Base-by-base conservation (phyloP, 2,888 invertebrate species). In the Cybosia mesomella region DNA sequence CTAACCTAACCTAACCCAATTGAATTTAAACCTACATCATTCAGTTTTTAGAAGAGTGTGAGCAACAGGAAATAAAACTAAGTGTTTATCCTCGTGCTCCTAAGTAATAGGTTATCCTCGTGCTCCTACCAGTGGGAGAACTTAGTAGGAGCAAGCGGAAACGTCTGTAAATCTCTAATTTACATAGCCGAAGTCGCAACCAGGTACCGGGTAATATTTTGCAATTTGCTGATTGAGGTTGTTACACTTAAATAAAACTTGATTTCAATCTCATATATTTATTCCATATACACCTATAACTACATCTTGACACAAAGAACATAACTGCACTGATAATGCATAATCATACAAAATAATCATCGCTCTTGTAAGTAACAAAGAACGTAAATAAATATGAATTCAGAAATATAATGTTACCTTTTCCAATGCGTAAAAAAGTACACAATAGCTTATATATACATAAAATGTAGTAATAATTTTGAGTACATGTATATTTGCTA, bases 201-300 rank as follows among this genome's bases (percentile, higher is more conserved):
- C 53, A 53, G 1, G 11, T 21, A n/a, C 1, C 21, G 21, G 53
- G 11, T 10, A n/a, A 39, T 15, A 39, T 2, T 7, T n/a, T n/a
- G 32, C 11, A 34, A 28, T 2, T 15, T 15, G 22, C 15, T 13
- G 39, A 18, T 22, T 39, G 13, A 34, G 22, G 21, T 24, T 18
- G n/a, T 28, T 22, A n/a, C 4, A 34, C 3, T 54, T 70, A 82
- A 75, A 68, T 71, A 76, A 80, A 80, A 71, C 55, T 43, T 58
- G 53, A 63, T 62, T 66, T 76, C 72, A 84, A 85, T 87, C 82
- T 85, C 89, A 91, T 93, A 92, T 93, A 92, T 93, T 93, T 90
- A 89, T 89, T 91, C 88, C 93, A 92, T 93, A 93, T 93, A 93
- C 93, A 93, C 93, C 92, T 93, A 93, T 87, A 87, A 83, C 92